phyloP scores from a whole-genome alignment of 2,797 vertebrate species.

The Avahi laniger region DNA sequence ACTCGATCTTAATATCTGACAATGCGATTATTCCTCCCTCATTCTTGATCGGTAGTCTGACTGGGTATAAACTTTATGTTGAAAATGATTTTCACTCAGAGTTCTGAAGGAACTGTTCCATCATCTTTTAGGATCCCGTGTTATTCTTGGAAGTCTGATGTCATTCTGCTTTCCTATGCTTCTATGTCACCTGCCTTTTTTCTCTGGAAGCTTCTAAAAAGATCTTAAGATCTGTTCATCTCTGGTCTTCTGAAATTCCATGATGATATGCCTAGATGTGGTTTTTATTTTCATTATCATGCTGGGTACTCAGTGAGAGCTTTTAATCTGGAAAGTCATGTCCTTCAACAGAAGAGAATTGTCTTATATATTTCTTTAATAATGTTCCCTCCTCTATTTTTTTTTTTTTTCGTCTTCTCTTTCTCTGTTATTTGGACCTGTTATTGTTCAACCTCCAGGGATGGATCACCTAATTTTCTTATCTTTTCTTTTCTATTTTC shows the following conservation, averaged over 20 bases:
- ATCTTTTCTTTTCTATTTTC: conserved; percentile 10
- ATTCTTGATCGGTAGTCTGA: not conserved
- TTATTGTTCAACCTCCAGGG: not conserved
- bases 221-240: not conserved
- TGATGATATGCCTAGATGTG: not conserved
- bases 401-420: not conserved
- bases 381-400: not conserved
- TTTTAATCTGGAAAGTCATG: not conserved
- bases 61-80: not conserved
- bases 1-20: not conserved
- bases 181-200: not conserved
- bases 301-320: not conserved
- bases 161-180: not conserved
- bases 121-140: not conserved
- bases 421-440: conserved; percentile 15
- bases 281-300: not conserved
- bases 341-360: not conserved
- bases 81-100: not conserved
- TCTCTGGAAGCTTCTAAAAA: not conserved
- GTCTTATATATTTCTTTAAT: not conserved
- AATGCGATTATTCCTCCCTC: not conserved
- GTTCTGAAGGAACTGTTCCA: not conserved
- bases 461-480: conserved; percentile 5
- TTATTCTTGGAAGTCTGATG: not conserved
- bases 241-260: not conserved